A percentile compares a stretch with the other conserved stretches of the same genome.
Conservation (phyloP, 35 echinoderm and acorn worm genomes). For the Heliocidaris erythrogramma region DNA sequence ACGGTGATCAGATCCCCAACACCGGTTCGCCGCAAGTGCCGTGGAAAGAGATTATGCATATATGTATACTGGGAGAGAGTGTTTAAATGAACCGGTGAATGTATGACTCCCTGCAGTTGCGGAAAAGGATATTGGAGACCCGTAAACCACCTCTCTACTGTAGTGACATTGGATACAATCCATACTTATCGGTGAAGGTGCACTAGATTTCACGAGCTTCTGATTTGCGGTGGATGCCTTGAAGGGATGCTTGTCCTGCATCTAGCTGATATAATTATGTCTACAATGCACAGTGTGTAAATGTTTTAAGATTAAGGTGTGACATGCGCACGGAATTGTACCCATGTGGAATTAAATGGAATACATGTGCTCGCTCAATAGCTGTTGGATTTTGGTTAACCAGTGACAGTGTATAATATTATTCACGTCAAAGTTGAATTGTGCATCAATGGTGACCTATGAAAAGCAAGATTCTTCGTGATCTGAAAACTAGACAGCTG, state of each 20-base stretch:
- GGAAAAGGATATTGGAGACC: background rate
- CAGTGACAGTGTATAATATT: background rate
- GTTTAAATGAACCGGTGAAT: background rate
- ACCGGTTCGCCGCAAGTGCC: background rate
- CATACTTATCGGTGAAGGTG: background rate
- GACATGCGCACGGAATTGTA: background rate
- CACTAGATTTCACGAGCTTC: background rate
- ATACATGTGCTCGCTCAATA: background rate
- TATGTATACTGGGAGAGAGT: background rate
- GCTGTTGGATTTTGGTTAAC: background rate
- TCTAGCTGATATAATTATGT: background rate
- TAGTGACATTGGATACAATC: background rate
- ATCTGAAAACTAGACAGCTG: too few relatives aligned
- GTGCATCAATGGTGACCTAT: too few relatives aligned
- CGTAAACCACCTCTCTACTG: background rate
- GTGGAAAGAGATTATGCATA: background rate
- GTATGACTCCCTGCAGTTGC: background rate
- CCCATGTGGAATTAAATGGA: background rate
- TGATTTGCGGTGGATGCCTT: background rate
- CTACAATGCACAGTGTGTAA: background rate
- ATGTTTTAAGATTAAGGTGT: background rate
- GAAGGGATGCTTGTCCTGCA: background rate
- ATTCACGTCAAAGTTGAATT: too few relatives aligned
- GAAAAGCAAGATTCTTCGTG: too few relatives aligned
- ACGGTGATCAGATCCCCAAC: background rate